A percentile compares a stretch with the other conserved stretches of the same genome.
These are phyloP conservation scores for Ethmia dodecea DNA, from an alignment of 2,888 invertebrate species.

Conservation along the genomic window DNA sequence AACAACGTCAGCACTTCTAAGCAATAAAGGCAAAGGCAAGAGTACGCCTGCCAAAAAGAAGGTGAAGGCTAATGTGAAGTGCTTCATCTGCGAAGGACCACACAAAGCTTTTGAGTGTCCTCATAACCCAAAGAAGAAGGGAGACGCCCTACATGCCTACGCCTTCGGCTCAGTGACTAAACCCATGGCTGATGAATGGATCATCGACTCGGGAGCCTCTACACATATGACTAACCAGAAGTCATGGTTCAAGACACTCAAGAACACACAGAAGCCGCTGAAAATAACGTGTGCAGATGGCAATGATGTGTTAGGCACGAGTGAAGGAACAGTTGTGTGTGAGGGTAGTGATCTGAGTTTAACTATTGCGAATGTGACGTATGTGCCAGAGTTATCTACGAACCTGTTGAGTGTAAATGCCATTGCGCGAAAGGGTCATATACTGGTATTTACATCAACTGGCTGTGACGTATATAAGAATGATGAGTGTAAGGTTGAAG, in stretches of 20 bases:
- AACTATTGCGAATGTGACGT: too few species aligned
- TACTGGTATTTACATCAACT: neutral
- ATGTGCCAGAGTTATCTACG: neutral
- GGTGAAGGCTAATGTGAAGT: neutral
- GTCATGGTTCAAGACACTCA: neutral
- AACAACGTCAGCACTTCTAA: too few species aligned
- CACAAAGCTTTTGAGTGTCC: conserved; percentile 1
- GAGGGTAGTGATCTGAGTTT: neutral
- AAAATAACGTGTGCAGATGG: conserved; percentile 1
- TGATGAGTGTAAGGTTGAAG: neutral
- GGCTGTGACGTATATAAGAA: neutral
- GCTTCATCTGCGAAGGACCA: conserved; percentile 1
- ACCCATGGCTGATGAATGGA: neutral
- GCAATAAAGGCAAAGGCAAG: too few species aligned
- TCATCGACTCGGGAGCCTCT: neutral
- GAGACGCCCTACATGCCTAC: neutral
- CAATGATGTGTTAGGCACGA: neutral
- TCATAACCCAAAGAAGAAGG: neutral
- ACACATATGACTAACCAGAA: neutral
- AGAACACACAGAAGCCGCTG: neutral
- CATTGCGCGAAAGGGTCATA: neutral
- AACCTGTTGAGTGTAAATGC: conserved; percentile 1
- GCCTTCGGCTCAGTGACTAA: neutral
- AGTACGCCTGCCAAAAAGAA: neutral
- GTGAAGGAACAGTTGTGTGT: neutral